Evolutionary conservation across 2,888 invertebrate genomes (phyloP).

Genomic region (Meta bourneti): DNA sequence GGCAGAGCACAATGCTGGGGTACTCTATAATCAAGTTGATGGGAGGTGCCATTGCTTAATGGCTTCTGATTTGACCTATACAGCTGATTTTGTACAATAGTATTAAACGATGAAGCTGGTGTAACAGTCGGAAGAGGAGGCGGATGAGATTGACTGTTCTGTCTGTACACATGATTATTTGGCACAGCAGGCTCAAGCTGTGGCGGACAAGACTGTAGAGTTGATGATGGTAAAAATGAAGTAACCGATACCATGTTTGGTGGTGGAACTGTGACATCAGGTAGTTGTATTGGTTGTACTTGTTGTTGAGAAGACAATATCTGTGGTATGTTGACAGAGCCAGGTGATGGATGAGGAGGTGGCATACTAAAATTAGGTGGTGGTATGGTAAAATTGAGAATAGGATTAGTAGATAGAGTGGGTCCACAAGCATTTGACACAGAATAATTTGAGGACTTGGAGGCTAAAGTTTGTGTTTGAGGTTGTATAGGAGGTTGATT

Average conservation of each 20-base stretch:
- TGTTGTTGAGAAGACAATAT: conserved; percentile 62
- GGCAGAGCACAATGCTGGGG: conserved; percentile 74
- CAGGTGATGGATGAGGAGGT: conserved; percentile 71
- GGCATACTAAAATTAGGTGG: conserved; percentile 76
- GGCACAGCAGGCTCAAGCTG: conserved; percentile 75
- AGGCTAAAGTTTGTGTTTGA: conserved; percentile 54
- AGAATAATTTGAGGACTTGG: conserved; percentile 65
- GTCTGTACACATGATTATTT: conserved; percentile 66
- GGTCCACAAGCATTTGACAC: conserved; percentile 66
- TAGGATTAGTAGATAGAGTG: conserved; percentile 63
- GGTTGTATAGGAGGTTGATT: conserved; percentile 61
- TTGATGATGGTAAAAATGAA: conserved; percentile 74
- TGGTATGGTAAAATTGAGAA: conserved; percentile 73
- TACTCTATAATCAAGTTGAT: conserved; percentile 74
- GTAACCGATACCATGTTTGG: conserved; percentile 74
- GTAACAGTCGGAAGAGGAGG: conserved; percentile 69
- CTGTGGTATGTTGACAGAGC: conserved; percentile 60
- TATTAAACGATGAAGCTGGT: conserved; percentile 64
- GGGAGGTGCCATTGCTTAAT: conserved; percentile 60
- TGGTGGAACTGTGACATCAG: conserved; percentile 75
- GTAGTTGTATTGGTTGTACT: conserved; percentile 69
- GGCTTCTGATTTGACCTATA: conserved; percentile 70
- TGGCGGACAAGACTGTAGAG: conserved; percentile 70
- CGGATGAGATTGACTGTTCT: conserved; percentile 63
- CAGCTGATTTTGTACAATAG: conserved; percentile 71